These are phyloP conservation scores for Leptinotarsa rubiginosa DNA, from an alignment of 2,888 invertebrate genomes.

Conservation along the genomic window DNA sequence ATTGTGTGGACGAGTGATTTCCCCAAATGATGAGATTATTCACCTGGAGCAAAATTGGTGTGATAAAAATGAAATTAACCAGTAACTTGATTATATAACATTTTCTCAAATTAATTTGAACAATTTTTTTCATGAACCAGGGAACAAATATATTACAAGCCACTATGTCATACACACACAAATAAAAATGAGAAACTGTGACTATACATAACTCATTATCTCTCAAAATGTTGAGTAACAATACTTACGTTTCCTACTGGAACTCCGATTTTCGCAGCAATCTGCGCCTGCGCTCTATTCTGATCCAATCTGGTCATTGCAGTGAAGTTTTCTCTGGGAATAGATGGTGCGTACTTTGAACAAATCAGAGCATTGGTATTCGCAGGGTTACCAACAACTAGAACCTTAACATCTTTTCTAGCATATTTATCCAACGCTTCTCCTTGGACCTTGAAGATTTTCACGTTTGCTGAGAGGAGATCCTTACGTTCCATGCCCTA, in stretches of 20 bases:
- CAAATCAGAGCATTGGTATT: slow-evolving; percentile 98
- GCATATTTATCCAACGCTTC: slow-evolving; percentile 84
- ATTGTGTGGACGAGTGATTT: slow-evolving; percentile 99
- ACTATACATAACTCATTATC: neutral
- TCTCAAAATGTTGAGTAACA: slow-evolving; percentile 61
- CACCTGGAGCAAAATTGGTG: slow-evolving; percentile 36
- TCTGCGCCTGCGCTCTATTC: slow-evolving; percentile 93
- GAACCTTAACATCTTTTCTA: slow-evolving; percentile 76
- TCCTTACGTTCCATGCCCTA: slow-evolving; percentile 98
- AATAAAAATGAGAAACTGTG: too few relatives aligned
- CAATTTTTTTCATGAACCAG: too few relatives aligned
- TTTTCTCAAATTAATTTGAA: too few relatives aligned
- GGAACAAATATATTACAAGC: too few relatives aligned
- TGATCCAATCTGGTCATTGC: slow-evolving; percentile 99
- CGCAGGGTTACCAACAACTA: slow-evolving; percentile 99
- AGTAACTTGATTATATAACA: too few relatives aligned
- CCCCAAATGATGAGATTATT: slow-evolving; percentile 98
- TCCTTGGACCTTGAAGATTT: slow-evolving; percentile 98
- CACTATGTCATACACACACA: too few relatives aligned
- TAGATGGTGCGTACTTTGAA: slow-evolving; percentile 94
- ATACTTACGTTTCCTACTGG: slow-evolving; percentile 73
- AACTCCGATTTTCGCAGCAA: slow-evolving; percentile 78
- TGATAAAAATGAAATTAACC: too few relatives aligned
- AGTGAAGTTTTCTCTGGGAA: slow-evolving; percentile 95
- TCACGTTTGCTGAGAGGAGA: slow-evolving; percentile 95